phyloP scores from a whole-genome alignment of 2,113 vertebrate species.

The Megaleporinus macrocephalus region DNA sequence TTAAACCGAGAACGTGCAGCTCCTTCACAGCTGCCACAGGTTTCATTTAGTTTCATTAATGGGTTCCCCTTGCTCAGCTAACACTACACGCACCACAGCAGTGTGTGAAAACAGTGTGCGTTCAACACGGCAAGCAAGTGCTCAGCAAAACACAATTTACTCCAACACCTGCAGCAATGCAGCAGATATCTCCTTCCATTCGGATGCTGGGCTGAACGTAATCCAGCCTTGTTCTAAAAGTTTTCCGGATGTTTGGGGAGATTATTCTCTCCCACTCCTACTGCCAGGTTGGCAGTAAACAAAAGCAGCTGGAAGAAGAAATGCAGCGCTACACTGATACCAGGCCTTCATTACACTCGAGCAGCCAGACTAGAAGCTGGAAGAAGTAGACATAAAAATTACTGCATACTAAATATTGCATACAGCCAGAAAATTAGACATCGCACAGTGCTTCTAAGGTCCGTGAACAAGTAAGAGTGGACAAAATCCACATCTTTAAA shows the following conservation, averaged over 20 bases:
- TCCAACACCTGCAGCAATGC: slow-evolving; percentile 8
- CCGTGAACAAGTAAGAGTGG: too few species aligned
- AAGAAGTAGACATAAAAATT: too few species aligned
- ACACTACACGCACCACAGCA: background rate
- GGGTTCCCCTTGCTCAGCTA: background rate
- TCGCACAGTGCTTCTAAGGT: too few species aligned
- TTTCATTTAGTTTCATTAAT: background rate
- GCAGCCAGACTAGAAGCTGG: background rate
- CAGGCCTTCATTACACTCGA: background rate
- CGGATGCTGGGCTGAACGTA: background rate
- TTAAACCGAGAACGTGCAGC: background rate
- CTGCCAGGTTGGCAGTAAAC: slow-evolving; percentile 16
- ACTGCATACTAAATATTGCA: too few species aligned
- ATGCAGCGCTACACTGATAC: background rate
- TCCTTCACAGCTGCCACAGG: slow-evolving; percentile 18
- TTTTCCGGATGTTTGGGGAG: slow-evolving; percentile 20
- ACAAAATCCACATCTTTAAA: too few species aligned
- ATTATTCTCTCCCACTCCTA: background rate
- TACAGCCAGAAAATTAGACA: too few species aligned
- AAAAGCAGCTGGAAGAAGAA: slow-evolving; percentile 19
- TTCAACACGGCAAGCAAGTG: background rate
- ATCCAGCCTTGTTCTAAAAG: slow-evolving; percentile 3
- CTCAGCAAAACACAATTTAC: slow-evolving; percentile 39
- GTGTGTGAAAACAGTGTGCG: slow-evolving; percentile 3
- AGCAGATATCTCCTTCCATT: background rate